Conservation (phyloP, 2,797 vertebrate genomes). For the Gobio occitaniae region DNA sequence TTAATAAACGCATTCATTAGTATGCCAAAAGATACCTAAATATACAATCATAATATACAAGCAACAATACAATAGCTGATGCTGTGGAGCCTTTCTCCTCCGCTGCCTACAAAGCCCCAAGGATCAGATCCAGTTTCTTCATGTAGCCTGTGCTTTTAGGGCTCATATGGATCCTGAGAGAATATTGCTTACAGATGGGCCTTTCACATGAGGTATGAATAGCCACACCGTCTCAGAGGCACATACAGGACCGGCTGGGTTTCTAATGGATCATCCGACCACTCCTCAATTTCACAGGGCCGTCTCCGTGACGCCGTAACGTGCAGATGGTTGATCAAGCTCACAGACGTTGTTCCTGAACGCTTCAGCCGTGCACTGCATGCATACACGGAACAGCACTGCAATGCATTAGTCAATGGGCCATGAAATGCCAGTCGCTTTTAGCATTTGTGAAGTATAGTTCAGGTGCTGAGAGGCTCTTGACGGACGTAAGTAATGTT, state of each 20-base stretch:
- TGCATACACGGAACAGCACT: constrained; percentile 3
- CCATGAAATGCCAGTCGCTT: constrained; percentile 21
- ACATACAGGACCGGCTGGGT: constrained; percentile 5
- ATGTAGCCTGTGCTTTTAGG: constrained; percentile 42
- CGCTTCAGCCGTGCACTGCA: not conserved
- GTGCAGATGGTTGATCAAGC: constrained; percentile 31
- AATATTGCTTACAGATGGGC: constrained; percentile 50
- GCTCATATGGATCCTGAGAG: constrained; percentile 36
- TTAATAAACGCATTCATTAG: not conserved
- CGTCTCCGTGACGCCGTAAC: constrained; percentile 4
- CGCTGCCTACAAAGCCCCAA: constrained; percentile 24
- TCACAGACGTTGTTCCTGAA: constrained; percentile 5
- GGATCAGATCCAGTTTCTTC: constrained; percentile 49
- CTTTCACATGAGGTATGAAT: constrained; percentile 42
- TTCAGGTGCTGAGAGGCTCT: constrained; percentile 31
- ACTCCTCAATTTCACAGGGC: constrained; percentile 34
- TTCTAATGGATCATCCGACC: constrained; percentile 36
- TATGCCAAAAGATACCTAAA: not conserved
- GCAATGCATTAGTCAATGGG: constrained; percentile 16
- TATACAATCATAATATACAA: not conserved
- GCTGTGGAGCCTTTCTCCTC: constrained; percentile 2
- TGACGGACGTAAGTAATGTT: constrained; percentile 13
- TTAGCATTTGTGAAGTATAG: constrained; percentile 30
- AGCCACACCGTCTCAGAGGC: not conserved
- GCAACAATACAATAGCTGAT: constrained; percentile 1